Conservation (phyloP, 2,113 vertebrate genomes). For the Sturnira hondurensis region DNA sequence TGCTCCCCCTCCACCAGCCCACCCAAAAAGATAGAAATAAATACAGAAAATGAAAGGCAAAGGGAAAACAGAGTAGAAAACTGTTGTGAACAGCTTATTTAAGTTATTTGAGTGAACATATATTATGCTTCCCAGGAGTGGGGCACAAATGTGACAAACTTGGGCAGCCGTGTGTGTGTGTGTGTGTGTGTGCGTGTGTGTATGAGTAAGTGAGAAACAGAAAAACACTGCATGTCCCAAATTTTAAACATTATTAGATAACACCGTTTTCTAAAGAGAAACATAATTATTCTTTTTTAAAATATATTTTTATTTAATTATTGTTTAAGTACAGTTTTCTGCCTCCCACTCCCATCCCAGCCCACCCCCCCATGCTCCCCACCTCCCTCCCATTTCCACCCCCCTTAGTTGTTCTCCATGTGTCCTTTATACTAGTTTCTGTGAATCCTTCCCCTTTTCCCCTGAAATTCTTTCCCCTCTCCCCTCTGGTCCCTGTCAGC, state of each 20-base stretch:
- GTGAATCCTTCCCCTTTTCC: no score
- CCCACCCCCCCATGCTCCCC: no score
- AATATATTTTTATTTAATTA: no score
- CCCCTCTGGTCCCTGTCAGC: no score
- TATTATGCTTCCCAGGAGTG: neutral
- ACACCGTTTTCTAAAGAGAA: neutral
- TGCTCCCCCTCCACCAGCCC: rapidly evolving
- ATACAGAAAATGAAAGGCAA: neutral
- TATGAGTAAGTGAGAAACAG: neutral
- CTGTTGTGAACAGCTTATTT: neutral
- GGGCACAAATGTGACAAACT: neutral
- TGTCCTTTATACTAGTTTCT: no score
- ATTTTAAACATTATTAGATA: neutral
- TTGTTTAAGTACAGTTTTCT: no score
- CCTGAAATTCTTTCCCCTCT: no score
- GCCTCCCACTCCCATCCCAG: no score
- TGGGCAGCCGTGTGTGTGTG: no score
- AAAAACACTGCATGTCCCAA: neutral
- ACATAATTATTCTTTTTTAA: neutral
- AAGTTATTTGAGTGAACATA: neutral
- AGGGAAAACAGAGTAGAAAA: neutral
- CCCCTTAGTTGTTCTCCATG: no score
- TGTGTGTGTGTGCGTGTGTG: neutral
- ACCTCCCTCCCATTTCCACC: no score
- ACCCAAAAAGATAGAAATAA: neutral